These are phyloP conservation scores for Ridgeia piscesae DNA, from an alignment of 1,140 invertebrate species.

Conservation along the genomic window DNA sequence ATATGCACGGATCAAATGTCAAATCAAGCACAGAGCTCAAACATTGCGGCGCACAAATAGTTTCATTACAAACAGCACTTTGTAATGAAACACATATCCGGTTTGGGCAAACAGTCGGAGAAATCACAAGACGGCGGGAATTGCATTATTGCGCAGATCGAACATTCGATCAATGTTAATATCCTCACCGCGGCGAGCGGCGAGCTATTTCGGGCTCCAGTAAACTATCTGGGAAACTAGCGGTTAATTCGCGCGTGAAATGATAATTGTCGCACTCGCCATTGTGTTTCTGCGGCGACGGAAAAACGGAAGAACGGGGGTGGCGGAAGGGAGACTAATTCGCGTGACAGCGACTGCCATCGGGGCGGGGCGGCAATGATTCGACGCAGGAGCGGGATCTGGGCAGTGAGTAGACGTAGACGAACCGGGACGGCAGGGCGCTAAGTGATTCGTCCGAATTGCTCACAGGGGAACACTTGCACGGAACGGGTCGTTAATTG, in stretches of 20 bases:
- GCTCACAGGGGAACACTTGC: background rate
- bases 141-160: background rate
- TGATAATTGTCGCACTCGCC: background rate
- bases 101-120: background rate
- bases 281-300: background rate
- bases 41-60: background rate
- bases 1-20: background rate
- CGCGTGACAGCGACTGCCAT: background rate
- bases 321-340: background rate
- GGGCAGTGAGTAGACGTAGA: background rate
- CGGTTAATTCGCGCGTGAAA: background rate
- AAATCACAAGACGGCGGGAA: background rate
- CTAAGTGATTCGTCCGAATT: background rate
- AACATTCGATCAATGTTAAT: background rate
- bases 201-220: background rate
- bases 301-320: too few relatives aligned
- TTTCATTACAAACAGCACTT: background rate
- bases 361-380: background rate
- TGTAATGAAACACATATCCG: background rate
- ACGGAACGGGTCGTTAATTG: background rate
- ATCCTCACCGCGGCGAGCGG: background rate
- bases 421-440: background rate
- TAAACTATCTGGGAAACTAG: background rate
- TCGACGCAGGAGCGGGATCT: background rate
- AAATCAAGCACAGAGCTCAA: background rate